Percentiles rank a stretch among this genome's conserved stretches.
Evolutionary conservation across 2,113 vertebrate genomes (phyloP).

Genomic region (Nanorana parkeri): DNA sequence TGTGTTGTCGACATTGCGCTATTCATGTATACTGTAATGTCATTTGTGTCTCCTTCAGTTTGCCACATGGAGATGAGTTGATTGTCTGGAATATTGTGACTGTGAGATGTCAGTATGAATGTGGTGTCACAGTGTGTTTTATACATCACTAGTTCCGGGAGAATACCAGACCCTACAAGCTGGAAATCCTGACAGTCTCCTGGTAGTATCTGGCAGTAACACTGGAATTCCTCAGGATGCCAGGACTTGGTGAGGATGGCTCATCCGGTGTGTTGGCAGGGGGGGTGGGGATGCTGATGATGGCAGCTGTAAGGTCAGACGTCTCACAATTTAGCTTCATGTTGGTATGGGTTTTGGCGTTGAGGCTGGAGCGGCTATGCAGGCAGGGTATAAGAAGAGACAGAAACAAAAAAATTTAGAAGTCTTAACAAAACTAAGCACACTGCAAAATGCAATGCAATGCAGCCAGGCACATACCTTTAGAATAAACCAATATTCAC

Average conservation of each 20-base stretch:
- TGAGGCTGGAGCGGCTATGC: slow-evolving; percentile 86
- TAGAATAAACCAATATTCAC: too few species aligned
- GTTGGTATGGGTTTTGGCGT: slow-evolving; percentile 78
- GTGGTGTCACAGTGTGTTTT: slow-evolving; percentile 28
- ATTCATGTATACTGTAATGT: not conserved
- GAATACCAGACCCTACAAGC: slow-evolving; percentile 75
- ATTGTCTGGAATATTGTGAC: slow-evolving; percentile 27
- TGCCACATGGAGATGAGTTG: slow-evolving; percentile 9
- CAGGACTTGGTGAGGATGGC: slow-evolving; percentile 74
- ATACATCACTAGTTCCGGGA: not conserved
- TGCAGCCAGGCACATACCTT: too few species aligned
- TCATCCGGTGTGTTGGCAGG: slow-evolving; percentile 88
- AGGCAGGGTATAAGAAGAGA: not conserved
- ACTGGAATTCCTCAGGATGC: slow-evolving; percentile 81
- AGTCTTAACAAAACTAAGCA: too few species aligned
- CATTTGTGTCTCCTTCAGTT: slow-evolving; percentile 6
- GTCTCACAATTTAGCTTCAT: slow-evolving; percentile 87
- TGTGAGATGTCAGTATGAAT: slow-evolving; percentile 3
- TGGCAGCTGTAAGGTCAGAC: slow-evolving; percentile 83
- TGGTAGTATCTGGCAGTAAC: slow-evolving; percentile 74
- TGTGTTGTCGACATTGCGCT: not conserved
- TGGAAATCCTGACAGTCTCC: slow-evolving; percentile 86
- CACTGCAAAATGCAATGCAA: not conserved
- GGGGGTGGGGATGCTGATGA: slow-evolving; percentile 90
- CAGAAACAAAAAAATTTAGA: not conserved